These are phyloP conservation scores for Enteromius mattozi DNA, from an alignment of 2,797 vertebrate genomes.

Conservation along the genomic window DNA sequence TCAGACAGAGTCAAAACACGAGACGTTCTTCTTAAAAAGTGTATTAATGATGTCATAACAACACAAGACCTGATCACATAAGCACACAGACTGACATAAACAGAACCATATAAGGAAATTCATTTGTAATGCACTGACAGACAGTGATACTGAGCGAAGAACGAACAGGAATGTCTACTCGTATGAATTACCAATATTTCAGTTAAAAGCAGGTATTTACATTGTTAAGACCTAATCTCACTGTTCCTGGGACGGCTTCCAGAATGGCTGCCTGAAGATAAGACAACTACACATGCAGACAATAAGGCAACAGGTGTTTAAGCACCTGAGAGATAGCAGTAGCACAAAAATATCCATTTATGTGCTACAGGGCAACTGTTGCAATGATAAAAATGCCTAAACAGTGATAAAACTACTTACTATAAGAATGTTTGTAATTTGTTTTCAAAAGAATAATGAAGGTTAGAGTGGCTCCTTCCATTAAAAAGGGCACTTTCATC, in stretches of 20 bases:
- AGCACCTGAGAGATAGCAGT: slow-evolving; percentile 32
- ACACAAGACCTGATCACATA: slow-evolving; percentile 25
- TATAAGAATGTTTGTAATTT: neutral
- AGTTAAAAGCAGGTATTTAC: slow-evolving; percentile 23
- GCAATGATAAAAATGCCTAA: slow-evolving; percentile 4
- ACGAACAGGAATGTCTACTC: slow-evolving; percentile 29
- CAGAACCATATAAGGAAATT: neutral
- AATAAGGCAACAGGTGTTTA: slow-evolving; percentile 65
- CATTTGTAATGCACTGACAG: slow-evolving; percentile 1
- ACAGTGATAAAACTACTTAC: too few relatives aligned
- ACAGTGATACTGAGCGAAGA: neutral
- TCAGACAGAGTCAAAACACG: neutral
- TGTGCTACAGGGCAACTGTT: slow-evolving; percentile 8
- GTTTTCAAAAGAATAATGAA: slow-evolving; percentile 9
- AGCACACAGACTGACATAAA: slow-evolving; percentile 27
- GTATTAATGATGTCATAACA: slow-evolving; percentile 30
- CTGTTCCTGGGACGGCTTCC: neutral
- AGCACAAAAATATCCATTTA: slow-evolving; percentile 20
- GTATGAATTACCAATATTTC: neutral
- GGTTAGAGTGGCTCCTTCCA: neutral
- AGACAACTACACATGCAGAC: slow-evolving; percentile 36
- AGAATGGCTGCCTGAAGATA: neutral
- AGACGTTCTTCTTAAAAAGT: slow-evolving; percentile 27
- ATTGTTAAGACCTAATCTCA: slow-evolving; percentile 9
- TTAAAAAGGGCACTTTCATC: slow-evolving; percentile 29